Evolutionary conservation across 1,140 invertebrate genomes (phyloP).

Genomic region (Heliconius melpomene): DNA sequence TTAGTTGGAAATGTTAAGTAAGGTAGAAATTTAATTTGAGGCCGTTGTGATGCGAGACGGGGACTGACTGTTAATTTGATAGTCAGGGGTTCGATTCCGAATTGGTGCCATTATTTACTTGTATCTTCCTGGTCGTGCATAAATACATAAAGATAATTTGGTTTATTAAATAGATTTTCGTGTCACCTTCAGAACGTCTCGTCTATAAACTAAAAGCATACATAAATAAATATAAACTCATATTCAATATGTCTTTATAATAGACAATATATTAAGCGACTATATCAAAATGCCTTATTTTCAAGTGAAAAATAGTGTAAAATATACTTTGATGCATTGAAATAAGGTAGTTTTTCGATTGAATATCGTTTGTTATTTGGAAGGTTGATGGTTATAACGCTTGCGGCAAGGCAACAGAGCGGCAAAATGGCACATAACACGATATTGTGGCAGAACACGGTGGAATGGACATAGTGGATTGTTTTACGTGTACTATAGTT

Average conservation of each 20-base stretch:
- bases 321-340: slow-evolving; percentile 7
- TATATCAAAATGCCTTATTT: slow-evolving; percentile 38
- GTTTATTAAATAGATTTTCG: background rate
- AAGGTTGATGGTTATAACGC: slow-evolving; percentile 30
- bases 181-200: background rate
- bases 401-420: slow-evolving; percentile 54
- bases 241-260: slow-evolving; percentile 39
- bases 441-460: slow-evolving; percentile 60
- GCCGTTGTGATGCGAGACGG: too few species aligned
- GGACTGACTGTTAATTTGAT: background rate
- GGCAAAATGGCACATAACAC: slow-evolving; percentile 70
- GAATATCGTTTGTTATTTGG: background rate
- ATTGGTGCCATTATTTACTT: background rate
- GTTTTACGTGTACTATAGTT: slow-evolving; percentile 52
- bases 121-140: too few species aligned
- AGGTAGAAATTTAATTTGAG: background rate
- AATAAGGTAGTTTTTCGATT: slow-evolving; percentile 29
- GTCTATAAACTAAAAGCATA: background rate
- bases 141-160: too few species aligned
- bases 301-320: slow-evolving; percentile 4
- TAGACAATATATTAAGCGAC: slow-evolving; percentile 16
- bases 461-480: slow-evolving; percentile 47
- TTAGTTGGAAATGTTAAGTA: background rate
- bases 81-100: background rate
- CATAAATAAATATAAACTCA: slow-evolving; percentile 33